Evolutionary conservation across 2,888 invertebrate species (phyloP).

Genomic region (Dolichopus griseipennis): DNA sequence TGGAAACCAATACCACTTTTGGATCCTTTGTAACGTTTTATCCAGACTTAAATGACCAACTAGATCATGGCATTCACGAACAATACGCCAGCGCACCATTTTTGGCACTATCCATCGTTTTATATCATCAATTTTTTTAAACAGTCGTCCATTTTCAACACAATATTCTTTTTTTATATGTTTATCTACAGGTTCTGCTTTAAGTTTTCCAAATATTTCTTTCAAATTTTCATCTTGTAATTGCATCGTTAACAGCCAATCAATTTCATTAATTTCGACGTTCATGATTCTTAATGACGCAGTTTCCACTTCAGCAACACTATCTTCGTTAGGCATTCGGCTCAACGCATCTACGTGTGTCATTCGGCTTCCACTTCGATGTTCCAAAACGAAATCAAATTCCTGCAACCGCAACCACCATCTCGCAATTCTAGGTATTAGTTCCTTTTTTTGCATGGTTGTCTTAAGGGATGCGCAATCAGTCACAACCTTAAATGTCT

Average conservation of each 20-base stretch:
- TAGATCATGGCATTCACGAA: not conserved
- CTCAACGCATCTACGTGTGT: no score
- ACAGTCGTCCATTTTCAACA: not conserved
- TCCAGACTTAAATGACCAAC: not conserved
- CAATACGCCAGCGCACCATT: not conserved
- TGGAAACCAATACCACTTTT: not conserved
- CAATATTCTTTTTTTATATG: not conserved
- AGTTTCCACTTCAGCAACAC: no score
- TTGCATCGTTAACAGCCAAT: constrained; percentile 13
- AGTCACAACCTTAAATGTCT: no score
- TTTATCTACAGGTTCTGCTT: not conserved
- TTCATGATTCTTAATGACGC: no score
- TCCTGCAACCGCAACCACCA: no score
- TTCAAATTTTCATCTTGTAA: not conserved
- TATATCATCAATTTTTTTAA: not conserved
- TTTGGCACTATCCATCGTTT: not conserved
- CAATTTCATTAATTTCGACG: no score
- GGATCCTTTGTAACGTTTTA: not conserved
- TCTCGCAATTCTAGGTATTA: no score
- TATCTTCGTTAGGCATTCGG: no score
- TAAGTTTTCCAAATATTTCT: not conserved
- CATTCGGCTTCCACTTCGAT: no score
- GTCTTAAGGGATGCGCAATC: no score
- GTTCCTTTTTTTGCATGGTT: no score
- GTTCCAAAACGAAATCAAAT: no score